phyloP scores from a whole-genome alignment of 2,888 invertebrate genomes.

The Exocentrus adspersus region DNA sequence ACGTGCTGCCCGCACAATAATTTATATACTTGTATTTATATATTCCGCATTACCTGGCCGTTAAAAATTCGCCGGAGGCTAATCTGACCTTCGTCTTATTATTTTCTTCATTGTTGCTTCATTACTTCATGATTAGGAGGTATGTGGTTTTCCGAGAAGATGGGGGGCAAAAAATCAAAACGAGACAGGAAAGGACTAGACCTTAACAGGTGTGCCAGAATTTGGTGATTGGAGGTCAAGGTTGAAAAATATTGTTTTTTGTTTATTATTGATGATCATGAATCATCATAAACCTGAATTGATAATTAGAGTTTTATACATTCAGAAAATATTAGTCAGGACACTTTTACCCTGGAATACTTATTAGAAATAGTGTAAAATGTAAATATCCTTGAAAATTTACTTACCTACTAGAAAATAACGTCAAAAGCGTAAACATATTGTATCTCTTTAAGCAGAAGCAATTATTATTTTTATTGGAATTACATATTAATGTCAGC shows the following conservation, averaged over 20 bases:
- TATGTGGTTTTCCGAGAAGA: neutral
- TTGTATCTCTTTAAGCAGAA: too few species aligned
- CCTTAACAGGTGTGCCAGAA: neutral
- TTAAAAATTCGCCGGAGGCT: neutral
- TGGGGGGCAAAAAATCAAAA: neutral
- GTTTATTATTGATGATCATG: too few species aligned
- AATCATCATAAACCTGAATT: too few species aligned
- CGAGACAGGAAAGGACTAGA: neutral
- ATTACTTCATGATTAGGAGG: neutral
- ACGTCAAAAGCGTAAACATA: too few species aligned
- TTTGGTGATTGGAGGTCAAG: neutral
- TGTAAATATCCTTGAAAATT: too few species aligned
- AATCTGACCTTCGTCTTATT: conserved; percentile 1
- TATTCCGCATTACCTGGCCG: conserved; percentile 1
- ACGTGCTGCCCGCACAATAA: neutral
- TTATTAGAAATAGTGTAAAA: too few species aligned
- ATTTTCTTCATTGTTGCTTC: neutral
- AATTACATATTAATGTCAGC: too few species aligned
- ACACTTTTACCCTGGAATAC: too few species aligned
- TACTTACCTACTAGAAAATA: too few species aligned
- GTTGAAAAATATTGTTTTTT: neutral
- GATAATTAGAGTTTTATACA: too few species aligned
- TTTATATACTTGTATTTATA: neutral
- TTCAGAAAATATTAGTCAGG: too few species aligned
- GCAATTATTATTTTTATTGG: too few species aligned